Evolutionary conservation across 2,888 invertebrate genomes (phyloP), one percentile per base, ranked within the genome.

Genomic region (Zhuqinia jingwanae): DNA sequence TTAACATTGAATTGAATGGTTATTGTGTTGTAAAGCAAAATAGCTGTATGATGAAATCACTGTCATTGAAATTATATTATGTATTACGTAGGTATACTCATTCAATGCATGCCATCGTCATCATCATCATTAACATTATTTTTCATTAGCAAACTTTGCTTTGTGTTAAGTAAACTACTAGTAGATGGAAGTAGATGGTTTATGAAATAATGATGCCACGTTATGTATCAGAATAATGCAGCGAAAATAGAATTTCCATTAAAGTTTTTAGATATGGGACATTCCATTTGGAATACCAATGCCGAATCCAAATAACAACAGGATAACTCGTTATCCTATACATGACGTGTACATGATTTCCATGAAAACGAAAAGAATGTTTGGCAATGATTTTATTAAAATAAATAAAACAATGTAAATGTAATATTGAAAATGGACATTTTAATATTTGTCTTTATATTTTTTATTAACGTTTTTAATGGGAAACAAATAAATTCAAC

Each of bases 1-100:
- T 65, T 65, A 65, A 65, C 65, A 65, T 65, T 65, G 42, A 65
- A 65, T 65, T 65, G 65, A 65, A 65, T 42, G 0, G 65, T 42
- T 65, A 65, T 65, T 65, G 65, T 65, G 20, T 65, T 65, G 42
- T 65, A 65, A 65, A 63, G 63, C 63, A 30, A 36, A 13, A 2
- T 36, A 8, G 42, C 20, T 65, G n/a, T n/a, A n/a, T n/a, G 42
- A 65, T 65, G 65, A 65, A 65, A 65, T 65, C 65, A 42, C 42
- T 65, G 20, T 42, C 65, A 65, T 65, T 65, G 42, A 65, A 65
- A n/a, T n/a, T n/a, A n/a, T n/a, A n/a, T n/a, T n/a, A n/a, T n/a
- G n/a, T 17, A 13, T 42, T 42, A 36, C 42, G 42, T 20, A 65
- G 36, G 30, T 63, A 42, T n/a, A n/a, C n/a, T n/a, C n/a, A n/a